These are phyloP conservation scores for Periophthalmus magnuspinnatus DNA, from an alignment of 2,797 vertebrate genomes.

Conservation along the genomic window DNA sequence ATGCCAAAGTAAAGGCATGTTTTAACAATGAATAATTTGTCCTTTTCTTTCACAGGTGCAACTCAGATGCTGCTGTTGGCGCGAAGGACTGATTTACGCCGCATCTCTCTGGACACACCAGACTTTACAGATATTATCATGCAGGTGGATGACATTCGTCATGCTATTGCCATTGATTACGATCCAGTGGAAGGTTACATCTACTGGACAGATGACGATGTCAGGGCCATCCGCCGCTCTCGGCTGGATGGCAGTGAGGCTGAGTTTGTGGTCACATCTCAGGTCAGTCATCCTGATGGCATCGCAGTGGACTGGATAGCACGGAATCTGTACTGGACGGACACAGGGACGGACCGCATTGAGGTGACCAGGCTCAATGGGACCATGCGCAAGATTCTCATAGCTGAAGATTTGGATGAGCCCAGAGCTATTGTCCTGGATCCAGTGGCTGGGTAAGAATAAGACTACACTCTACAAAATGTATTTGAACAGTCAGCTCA, in stretches of 20 bases:
- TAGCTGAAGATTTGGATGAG: slow-evolving; percentile 94
- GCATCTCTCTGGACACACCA: slow-evolving; percentile 92
- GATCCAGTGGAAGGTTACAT: slow-evolving; percentile 92
- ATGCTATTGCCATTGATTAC: slow-evolving; percentile 96
- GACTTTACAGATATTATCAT: slow-evolving; percentile 95
- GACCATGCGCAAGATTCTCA: slow-evolving; percentile 95
- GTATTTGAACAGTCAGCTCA: neutral
- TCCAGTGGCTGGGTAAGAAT: slow-evolving; percentile 88
- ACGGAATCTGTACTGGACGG: slow-evolving; percentile 96
- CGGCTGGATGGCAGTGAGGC: slow-evolving; percentile 86
- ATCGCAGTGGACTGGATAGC: slow-evolving; percentile 97
- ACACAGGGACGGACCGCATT: slow-evolving; percentile 95
- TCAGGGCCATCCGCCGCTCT: slow-evolving; percentile 90
- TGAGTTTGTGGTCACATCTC: slow-evolving; percentile 89
- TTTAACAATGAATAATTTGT: too few relatives aligned
- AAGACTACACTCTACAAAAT: neutral
- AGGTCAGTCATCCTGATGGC: slow-evolving; percentile 93
- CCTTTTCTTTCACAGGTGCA: slow-evolving; percentile 77
- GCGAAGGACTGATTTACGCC: slow-evolving; percentile 89
- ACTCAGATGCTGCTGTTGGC: slow-evolving; percentile 90
- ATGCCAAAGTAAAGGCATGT: too few relatives aligned
- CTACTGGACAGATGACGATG: slow-evolving; percentile 97
- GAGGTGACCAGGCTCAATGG: slow-evolving; percentile 95
- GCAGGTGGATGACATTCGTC: slow-evolving; percentile 91
- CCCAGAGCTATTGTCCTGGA: slow-evolving; percentile 95